Base-by-base conservation (phyloP, 2,888 invertebrate genomes). In the Drosophila seclusa region DNA sequence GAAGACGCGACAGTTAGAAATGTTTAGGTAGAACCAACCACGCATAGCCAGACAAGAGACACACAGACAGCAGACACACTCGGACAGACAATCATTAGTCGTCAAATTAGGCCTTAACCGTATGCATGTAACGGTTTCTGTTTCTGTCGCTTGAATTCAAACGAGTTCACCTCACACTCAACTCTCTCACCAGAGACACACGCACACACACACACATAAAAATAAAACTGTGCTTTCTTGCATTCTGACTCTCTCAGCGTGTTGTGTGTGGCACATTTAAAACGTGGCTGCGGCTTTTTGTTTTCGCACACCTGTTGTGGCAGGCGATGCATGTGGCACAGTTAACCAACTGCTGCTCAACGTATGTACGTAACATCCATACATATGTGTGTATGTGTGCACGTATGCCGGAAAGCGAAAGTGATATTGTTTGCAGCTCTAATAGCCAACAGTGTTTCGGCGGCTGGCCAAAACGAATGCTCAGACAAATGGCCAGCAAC, bases 61-160 rank as follows among this genome's bases (percentile, higher is more conserved):
- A 45, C 45, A 2, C 21, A 16, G 45, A 21, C 21, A 54, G 18
- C 13, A 18, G 7, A 38, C 55, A 29, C 6, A 21, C 11, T 36
- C 53, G 29, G 29, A 18, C 24, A 42, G 11, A 32, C 32, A 32
- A 32, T 66, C 70, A 64, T 65, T 38, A 7, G 18, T 8, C 38
- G 59, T 61, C 73, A 73, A 88, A 89, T 89, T 80, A 78, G 78
- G 84, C 68, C 76, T 74, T 24, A 31, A 42, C 61, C 69, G 69
- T 73, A 78, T 88, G 83, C 82, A 83, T 68, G 68, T 88, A 88
- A 90, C 90, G 90, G 87, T 89, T 83, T 69, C 31, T 73, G 36
- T 55, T 52, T 45, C 64, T 62, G 59, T 55, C 66, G 27, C 62
- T 74, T 58, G 58, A 54, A 63, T 73, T 70, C 64, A 67, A 75